These are phyloP conservation scores for Ariopsis seemanni DNA, from an alignment of 2,113 vertebrate genomes.

Conservation along the genomic window DNA sequence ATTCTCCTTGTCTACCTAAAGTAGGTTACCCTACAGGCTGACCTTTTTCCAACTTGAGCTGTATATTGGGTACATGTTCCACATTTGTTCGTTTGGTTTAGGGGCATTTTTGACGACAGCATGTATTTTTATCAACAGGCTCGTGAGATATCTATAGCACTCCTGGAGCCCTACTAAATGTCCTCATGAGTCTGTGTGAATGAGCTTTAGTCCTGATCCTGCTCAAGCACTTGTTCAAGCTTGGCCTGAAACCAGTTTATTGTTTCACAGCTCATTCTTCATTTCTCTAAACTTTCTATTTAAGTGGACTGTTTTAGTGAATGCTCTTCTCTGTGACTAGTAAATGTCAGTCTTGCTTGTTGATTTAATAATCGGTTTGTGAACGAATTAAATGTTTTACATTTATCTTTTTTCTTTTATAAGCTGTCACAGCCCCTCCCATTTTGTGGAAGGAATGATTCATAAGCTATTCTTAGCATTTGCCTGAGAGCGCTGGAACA, in stretches of 20 bases:
- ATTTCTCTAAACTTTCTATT: conserved; percentile 8
- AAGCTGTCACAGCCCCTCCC: conserved; percentile 40
- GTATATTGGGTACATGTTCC: conserved; percentile 42
- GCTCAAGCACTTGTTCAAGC: neutral
- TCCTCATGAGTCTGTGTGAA: neutral
- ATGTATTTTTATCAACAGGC: conserved; percentile 45
- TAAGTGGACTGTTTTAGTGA: conserved; percentile 15
- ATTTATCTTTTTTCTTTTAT: conserved; percentile 42
- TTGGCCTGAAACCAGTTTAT: conserved; percentile 3
- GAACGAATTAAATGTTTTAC: conserved; percentile 60
- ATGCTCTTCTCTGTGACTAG: conserved; percentile 36
- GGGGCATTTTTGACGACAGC: conserved; percentile 7
- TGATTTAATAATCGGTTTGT: conserved; percentile 53
- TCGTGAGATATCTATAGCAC: conserved; percentile 21
- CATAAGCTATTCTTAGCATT: conserved; percentile 58
- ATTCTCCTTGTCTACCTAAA: conserved; percentile 48
- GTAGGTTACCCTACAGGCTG: conserved; percentile 54
- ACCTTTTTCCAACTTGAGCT: conserved; percentile 39
- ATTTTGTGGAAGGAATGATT: conserved; percentile 67
- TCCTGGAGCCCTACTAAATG: neutral
- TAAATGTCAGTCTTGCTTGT: conserved; percentile 41
- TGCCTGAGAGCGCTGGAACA: conserved; percentile 45
- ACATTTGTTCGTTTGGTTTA: conserved; percentile 39
- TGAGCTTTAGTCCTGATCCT: neutral
- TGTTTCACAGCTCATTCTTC: neutral